Percentiles rank a stretch among this genome's conserved stretches.
phyloP scores from a whole-genome alignment of 1,140 invertebrate genomes.

The Potamilus streckersoni region DNA sequence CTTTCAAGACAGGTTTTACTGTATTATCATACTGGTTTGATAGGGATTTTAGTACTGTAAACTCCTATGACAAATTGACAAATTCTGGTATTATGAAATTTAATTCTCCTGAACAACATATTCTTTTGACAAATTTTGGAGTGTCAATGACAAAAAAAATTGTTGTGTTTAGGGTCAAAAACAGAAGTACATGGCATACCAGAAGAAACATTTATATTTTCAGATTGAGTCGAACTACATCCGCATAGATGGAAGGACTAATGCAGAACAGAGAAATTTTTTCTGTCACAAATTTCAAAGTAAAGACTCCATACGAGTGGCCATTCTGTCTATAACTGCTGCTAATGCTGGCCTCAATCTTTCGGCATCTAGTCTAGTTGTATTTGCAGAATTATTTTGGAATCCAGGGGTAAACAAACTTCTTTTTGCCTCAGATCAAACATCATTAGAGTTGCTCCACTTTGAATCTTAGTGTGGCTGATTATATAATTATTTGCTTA shows the following conservation, averaged over 20 bases:
- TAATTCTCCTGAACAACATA: too few species aligned
- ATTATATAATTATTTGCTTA: too few species aligned
- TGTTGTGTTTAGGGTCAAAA: slow-evolving; percentile 63
- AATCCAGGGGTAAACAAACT: slow-evolving; percentile 83
- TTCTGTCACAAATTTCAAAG: slow-evolving; percentile 82
- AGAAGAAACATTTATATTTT: slow-evolving; percentile 18
- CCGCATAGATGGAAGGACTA: slow-evolving; percentile 62
- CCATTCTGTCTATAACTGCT: slow-evolving; percentile 92
- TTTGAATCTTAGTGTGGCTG: too few species aligned
- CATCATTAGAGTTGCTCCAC: too few species aligned
- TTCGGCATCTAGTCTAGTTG: slow-evolving; percentile 88
- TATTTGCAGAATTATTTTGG: slow-evolving; percentile 98
- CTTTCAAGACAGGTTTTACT: too few species aligned
- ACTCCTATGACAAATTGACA: too few species aligned
- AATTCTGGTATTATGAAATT: too few species aligned
- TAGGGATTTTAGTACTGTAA: too few species aligned
- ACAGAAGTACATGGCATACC: slow-evolving; percentile 73
- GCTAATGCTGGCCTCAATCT: slow-evolving; percentile 86
- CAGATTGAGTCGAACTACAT: slow-evolving; percentile 56
- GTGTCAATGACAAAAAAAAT: slow-evolving; percentile 59
- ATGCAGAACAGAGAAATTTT: slow-evolving; percentile 52
- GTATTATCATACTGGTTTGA: too few species aligned
- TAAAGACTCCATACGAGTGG: slow-evolving; percentile 76
- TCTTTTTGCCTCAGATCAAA: not conserved
- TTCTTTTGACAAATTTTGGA: slow-evolving; percentile 49